A percentile compares a stretch with the other conserved stretches of the same genome.
These are phyloP conservation scores for Homarus gammarus DNA, from an alignment of 2,888 invertebrate species.

Conservation along the genomic window DNA sequence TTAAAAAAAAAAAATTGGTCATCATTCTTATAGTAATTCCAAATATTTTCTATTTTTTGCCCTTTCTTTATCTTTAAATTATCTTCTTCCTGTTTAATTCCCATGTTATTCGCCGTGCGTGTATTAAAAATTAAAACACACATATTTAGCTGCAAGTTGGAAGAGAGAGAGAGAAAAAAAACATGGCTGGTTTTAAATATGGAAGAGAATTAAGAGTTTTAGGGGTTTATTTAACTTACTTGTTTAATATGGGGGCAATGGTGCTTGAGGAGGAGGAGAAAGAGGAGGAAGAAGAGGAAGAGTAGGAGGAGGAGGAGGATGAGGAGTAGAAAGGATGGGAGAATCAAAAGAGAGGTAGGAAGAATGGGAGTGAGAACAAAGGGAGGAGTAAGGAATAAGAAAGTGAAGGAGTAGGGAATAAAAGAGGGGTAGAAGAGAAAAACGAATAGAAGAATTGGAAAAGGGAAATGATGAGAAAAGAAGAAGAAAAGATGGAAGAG, in stretches of 20 bases:
- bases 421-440: no score
- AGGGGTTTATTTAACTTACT: neutral
- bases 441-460: no score
- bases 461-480: no score
- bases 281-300: neutral
- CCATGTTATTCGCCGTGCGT: neutral
- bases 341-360: neutral
- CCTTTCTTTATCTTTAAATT: neutral
- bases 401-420: no score
- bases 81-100: constrained; percentile 6
- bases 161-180: neutral
- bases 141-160: neutral
- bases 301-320: neutral
- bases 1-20: no score
- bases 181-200: neutral
- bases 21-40: neutral
- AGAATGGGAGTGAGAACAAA: neutral
- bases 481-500: no score
- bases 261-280: neutral
- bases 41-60: neutral
- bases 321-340: neutral
- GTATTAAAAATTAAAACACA: neutral
- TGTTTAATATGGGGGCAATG: neutral
- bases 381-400: no score
- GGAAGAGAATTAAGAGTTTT: neutral